Percentiles rank a stretch among this genome's conserved stretches.
Evolutionary conservation across 2,113 vertebrate genomes (phyloP).

Genomic region (Acinonyx jubatus): DNA sequence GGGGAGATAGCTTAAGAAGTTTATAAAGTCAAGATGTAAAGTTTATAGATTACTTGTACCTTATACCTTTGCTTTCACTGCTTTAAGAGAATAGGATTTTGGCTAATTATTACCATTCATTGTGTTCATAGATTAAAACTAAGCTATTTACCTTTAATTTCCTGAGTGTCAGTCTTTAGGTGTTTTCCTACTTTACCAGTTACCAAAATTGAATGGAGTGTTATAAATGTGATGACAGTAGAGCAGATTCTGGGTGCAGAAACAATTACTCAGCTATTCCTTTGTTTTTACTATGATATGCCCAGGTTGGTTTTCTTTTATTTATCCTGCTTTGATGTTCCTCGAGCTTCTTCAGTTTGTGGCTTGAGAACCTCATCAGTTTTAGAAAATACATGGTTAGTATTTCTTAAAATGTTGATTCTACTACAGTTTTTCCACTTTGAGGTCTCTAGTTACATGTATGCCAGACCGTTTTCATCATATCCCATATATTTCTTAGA

Average conservation of each 20-base stretch:
- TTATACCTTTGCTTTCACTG: background rate
- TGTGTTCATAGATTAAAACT: background rate
- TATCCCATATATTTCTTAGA: background rate
- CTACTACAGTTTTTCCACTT: background rate
- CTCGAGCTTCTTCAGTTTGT: background rate
- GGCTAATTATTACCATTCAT: background rate
- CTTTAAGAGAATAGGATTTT: background rate
- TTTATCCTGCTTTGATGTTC: background rate
- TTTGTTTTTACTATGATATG: background rate
- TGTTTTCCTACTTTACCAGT: background rate
- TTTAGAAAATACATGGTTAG: background rate
- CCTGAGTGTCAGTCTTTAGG: background rate
- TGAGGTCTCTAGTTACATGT: background rate
- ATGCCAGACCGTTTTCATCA: background rate
- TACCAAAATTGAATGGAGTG: background rate
- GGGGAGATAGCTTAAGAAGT: background rate
- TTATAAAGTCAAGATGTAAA: background rate
- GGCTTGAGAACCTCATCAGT: background rate
- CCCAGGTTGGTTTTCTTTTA: background rate
- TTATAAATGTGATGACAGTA: background rate
- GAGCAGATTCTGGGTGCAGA: background rate
- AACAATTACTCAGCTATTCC: background rate
- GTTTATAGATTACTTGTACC: background rate
- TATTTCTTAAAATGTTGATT: constrained; percentile 11
- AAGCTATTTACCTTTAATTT: background rate